phyloP scores from a whole-genome alignment of 2,888 invertebrate species.

The Caenorhabditis doughertyi region DNA sequence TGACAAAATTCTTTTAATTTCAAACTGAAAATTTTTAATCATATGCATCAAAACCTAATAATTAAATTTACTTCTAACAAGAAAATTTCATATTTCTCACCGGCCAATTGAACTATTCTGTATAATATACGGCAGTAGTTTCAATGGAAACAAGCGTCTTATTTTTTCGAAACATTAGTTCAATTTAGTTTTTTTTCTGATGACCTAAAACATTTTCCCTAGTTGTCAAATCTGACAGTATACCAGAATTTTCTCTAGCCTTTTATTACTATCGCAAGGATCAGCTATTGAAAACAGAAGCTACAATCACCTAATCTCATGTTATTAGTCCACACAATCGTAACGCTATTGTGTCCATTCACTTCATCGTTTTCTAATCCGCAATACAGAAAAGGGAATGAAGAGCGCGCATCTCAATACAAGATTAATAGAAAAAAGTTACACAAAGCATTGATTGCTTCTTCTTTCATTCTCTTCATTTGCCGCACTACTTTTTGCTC shows the following conservation, averaged over 20 bases:
- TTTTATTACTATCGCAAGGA: not conserved
- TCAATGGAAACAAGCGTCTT: not conserved
- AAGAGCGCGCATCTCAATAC: constrained; percentile 19
- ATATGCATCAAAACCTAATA: no score
- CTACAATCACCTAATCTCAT: constrained; percentile 4
- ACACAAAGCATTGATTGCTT: not conserved
- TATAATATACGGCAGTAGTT: no score
- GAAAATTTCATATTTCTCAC: no score
- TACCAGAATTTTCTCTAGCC: no score
- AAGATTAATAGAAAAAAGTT: constrained; percentile 35
- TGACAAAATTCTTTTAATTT: no score
- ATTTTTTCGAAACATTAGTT: no score
- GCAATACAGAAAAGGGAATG: not conserved
- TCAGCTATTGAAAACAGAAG: not conserved
- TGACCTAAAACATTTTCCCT: not conserved
- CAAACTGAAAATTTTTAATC: no score
- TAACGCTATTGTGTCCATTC: constrained; percentile 17
- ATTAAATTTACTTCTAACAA: no score
- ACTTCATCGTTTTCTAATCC: not conserved
- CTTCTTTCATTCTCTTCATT: not conserved
- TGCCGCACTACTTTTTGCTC: not conserved
- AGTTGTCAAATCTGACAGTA: not conserved
- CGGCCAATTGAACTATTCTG: no score
- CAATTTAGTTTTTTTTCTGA: not conserved
- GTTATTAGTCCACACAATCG: constrained; percentile 8